Conservation (phyloP, 2,113 vertebrate species). For the Alaudala cheleensis region DNA sequence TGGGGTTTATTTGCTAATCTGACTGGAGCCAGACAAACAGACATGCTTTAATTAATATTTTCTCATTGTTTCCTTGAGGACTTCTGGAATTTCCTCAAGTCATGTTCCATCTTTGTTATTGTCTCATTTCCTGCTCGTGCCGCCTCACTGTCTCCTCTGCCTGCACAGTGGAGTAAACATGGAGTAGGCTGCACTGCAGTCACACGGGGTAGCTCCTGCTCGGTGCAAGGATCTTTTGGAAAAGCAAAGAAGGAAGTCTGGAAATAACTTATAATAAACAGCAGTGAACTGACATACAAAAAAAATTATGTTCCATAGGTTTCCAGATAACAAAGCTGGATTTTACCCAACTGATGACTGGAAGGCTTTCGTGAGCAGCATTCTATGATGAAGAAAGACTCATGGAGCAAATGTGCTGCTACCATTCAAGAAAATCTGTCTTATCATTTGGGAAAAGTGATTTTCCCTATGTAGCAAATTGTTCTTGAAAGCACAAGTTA, state of each 20-base stretch:
- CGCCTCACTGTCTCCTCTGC: not conserved
- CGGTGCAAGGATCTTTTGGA: not conserved
- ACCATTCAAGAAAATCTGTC: not conserved
- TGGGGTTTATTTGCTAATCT: not conserved
- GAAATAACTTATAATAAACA: not conserved
- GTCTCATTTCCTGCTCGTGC: not conserved
- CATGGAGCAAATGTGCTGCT: not conserved
- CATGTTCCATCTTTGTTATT: not conserved
- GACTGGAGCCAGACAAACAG: not conserved
- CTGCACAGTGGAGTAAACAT: not conserved
- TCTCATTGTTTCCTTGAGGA: not conserved
- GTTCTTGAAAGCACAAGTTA: not conserved
- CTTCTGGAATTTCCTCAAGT: conserved; percentile 13
- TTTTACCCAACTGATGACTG: not conserved
- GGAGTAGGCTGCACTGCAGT: not conserved
- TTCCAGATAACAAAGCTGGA: not conserved
- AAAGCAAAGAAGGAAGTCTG: not conserved
- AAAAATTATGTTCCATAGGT: fast-evolving
- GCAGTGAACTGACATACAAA: not conserved
- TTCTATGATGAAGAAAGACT: not conserved
- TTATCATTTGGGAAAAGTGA: not conserved
- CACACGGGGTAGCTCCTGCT: not conserved
- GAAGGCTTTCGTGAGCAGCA: not conserved
- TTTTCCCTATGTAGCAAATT: not conserved
- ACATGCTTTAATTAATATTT: not conserved